Conservation (phyloP, 2,888 invertebrate species). For the Neria commutata region DNA sequence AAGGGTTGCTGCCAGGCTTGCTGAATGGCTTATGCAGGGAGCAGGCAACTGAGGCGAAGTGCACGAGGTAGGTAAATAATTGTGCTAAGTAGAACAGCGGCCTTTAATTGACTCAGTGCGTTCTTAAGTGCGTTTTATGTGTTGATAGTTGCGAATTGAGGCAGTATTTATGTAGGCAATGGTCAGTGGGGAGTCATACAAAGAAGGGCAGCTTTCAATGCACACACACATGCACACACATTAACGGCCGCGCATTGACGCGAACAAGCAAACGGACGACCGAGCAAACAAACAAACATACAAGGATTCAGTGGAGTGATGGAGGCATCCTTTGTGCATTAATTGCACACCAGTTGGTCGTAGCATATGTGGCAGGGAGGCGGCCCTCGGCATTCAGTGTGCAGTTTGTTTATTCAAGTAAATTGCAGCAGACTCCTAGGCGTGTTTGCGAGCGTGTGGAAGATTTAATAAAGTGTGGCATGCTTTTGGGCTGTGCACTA, state of each 20-base stretch:
- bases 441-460: constrained; percentile 17
- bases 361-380: constrained; percentile 24
- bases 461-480: too few species aligned
- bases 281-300: too few species aligned
- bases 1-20: too few species aligned
- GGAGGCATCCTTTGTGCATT: constrained; percentile 28
- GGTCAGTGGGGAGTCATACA: too few species aligned
- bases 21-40: neutral
- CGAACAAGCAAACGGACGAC: too few species aligned
- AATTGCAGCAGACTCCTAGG: neutral
- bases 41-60: neutral
- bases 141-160: too few species aligned
- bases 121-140: too few species aligned
- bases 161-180: neutral
- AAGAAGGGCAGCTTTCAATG: neutral
- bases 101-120: neutral
- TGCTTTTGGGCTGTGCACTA: too few species aligned
- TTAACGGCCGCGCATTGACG: too few species aligned
- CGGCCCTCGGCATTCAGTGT: neutral
- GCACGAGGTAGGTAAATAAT: neutral
- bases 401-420: neutral
- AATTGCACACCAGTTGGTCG: constrained; percentile 50
- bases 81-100: neutral
- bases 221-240: neutral
- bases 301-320: too few species aligned